Conservation (phyloP, 2,113 vertebrate species). For the Odocoileus virginianus region DNA sequence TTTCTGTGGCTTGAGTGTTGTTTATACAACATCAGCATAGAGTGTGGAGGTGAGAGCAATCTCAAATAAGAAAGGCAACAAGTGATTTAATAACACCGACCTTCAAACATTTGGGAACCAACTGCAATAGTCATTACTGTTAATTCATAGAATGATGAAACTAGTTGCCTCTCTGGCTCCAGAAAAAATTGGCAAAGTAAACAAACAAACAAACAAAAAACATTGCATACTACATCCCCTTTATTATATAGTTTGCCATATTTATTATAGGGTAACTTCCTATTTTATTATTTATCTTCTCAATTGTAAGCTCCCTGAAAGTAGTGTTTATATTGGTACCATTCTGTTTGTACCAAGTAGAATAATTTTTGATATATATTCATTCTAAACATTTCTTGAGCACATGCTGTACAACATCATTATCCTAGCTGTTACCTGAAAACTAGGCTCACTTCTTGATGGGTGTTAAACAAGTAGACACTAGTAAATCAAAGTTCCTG, state of each 20-base stretch:
- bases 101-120: not conserved
- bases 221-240: not conserved
- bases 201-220: not conserved
- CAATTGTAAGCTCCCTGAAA: not conserved
- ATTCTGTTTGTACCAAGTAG: not conserved
- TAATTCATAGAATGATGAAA: not conserved
- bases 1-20: not conserved
- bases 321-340: not conserved
- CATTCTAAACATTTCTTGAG: not conserved
- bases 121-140: not conserved
- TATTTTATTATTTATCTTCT: not conserved
- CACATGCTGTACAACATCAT: not conserved
- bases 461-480: not conserved
- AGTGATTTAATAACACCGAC: not conserved
- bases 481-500: not conserved
- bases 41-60: not conserved
- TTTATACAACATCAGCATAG: not conserved
- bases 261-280: not conserved
- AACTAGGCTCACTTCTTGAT: not conserved
- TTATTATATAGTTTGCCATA: not conserved
- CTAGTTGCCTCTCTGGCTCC: not conserved
- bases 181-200: not conserved
- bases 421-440: not conserved
- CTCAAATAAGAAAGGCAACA: not conserved
- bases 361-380: not conserved